Evolutionary conservation across 2,113 vertebrate species (phyloP).

Genomic region (Cyphomyrus plagiostoma): DNA sequence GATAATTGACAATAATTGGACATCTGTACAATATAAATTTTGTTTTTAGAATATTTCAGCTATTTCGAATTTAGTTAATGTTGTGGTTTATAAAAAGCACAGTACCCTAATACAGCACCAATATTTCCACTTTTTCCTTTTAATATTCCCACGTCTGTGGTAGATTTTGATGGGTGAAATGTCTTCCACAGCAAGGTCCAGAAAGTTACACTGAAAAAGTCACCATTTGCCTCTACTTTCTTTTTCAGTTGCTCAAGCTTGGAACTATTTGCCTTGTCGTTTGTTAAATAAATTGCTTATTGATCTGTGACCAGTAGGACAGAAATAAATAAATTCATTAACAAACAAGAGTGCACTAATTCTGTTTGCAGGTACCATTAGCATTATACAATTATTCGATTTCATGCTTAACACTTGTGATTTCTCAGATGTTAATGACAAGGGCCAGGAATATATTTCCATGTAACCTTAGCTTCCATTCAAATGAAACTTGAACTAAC

Average conservation of each 20-base stretch:
- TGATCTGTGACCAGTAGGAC: conserved; percentile 53
- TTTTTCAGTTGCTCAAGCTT: conserved; percentile 39
- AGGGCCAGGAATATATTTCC: neutral
- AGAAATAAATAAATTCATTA: conserved; percentile 60
- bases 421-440: conserved; percentile 51
- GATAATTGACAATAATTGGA: neutral
- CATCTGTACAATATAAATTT: neutral
- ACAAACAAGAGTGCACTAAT: conserved; percentile 43
- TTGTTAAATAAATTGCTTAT: conserved; percentile 66
- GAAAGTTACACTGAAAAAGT: conserved; percentile 19
- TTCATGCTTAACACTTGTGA: conserved; percentile 53
- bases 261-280: conserved; percentile 44
- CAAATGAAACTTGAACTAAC: neutral
- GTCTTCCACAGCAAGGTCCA: neutral
- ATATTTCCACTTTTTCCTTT: neutral
- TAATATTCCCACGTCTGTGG: neutral
- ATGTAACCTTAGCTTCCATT: neutral
- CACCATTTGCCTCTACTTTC: conserved; percentile 32
- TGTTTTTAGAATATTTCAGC: neutral
- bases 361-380: conserved; percentile 45
- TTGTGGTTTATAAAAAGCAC: neutral
- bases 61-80: neutral
- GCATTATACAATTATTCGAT: conserved; percentile 47
- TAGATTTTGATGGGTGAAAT: neutral
- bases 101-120: neutral